Conservation (phyloP, 2,888 invertebrate genomes). For the Poecilobothrus nobilitatus region DNA sequence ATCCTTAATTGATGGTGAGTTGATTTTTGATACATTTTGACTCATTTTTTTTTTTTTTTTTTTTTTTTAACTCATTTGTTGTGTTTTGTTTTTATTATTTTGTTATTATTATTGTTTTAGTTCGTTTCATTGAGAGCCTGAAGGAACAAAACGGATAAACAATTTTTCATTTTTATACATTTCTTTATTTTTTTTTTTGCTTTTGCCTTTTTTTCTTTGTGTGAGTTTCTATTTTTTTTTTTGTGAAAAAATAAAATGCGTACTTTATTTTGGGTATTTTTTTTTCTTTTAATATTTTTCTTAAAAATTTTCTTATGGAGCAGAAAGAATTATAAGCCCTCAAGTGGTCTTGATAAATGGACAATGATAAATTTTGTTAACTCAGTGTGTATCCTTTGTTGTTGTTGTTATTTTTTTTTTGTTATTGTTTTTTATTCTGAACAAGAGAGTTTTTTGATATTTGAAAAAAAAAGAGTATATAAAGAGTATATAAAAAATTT, state of each 20-base stretch:
- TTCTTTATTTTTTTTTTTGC: not conserved
- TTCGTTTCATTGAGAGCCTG: not conserved
- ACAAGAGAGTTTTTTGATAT: too few species aligned
- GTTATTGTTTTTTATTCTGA: too few species aligned
- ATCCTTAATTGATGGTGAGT: conserved; percentile 1
- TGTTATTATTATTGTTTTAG: not conserved
- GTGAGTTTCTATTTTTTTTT: not conserved
- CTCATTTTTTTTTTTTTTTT: not conserved
- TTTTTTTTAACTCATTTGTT: too few species aligned
- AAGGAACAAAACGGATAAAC: not conserved
- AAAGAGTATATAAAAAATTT: too few species aligned
- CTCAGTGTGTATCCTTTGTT: not conserved
- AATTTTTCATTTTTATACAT: not conserved
- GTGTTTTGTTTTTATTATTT: too few species aligned
- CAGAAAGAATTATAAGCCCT: not conserved
- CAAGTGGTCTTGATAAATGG: not conserved
- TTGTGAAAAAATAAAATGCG: not conserved
- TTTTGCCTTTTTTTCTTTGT: not conserved
- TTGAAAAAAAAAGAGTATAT: too few species aligned
- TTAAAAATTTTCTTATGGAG: not conserved
- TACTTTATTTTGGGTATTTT: not conserved
- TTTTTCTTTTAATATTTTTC: not conserved
- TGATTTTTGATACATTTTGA: not conserved
- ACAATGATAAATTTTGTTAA: not conserved
- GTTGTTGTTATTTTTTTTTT: too few species aligned